Base-by-base conservation (phyloP, 2,113 vertebrate species). In the Limnothrissa miodon region DNA sequence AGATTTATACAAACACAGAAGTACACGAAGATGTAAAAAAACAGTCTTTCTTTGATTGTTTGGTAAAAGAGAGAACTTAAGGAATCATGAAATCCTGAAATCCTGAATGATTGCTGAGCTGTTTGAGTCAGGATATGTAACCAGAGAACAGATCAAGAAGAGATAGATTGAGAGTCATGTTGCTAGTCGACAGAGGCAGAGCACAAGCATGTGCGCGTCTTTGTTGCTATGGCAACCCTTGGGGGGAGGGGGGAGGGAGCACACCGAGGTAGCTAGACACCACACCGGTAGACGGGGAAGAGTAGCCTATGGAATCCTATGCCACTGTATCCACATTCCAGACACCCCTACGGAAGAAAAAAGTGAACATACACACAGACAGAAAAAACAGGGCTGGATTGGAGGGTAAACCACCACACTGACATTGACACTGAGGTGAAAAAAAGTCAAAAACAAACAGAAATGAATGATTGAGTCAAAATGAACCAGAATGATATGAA, bases 241-340 rank as follows among this genome's bases (percentile, higher is more conserved):
- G n/a, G n/a, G n/a, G n/a, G n/a, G n/a, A n/a, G n/a, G n/a, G n/a
- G n/a, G 10, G 59, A 25, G 59, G 59, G 29, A 29, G 25, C 66
- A 66, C 66, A 74, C 66, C 66, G 66, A 74, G 25, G 66, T 74
- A 74, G 66, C 66, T 74, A 74, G 25, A 74, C 66, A 33, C 66
- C 25, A 39, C 15, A 29, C 66, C 66, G 13, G 66, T 74, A 74
- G 66, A 33, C 66, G 25, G 59, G 23, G 25, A 33, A 36, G 66
- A 36, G 29, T 33, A 56, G 66, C 29, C 10, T 33, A 74, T 11
- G 33, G 66, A 74, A 74, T 74, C 66, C 66, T 74, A 74, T 39
- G 66, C 66, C 66, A 74, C 15, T 13, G 66, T 15, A 2, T 33
- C 66, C 66, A 36, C 66, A 74, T 33, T 74, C 66, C 66, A 74